These are phyloP conservation scores for Timema cristinae DNA, from an alignment of 2,888 invertebrate genomes.

Conservation along the genomic window DNA sequence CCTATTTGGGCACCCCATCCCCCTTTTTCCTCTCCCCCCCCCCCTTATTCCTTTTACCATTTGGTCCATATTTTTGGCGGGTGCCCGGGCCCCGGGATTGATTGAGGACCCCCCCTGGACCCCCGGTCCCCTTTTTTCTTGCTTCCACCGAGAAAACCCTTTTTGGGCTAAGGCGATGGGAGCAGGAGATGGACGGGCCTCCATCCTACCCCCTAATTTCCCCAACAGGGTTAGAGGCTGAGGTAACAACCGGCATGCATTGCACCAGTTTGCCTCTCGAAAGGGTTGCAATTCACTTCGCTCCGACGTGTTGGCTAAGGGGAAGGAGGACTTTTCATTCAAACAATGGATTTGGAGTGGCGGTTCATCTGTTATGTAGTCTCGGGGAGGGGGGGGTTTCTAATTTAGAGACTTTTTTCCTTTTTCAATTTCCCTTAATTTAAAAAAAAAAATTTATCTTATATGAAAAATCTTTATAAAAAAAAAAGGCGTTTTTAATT, in stretches of 20 bases:
- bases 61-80: slow-evolving; percentile 15
- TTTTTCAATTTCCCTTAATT: no score
- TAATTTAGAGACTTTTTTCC: no score
- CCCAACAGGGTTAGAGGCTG: neutral
- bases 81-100: slow-evolving; percentile 15
- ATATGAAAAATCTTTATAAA: no score
- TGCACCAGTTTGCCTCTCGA: neutral
- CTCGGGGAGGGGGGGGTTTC: no score
- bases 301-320: no score
- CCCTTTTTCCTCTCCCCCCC: neutral
- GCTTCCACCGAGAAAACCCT: neutral
- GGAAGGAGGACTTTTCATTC: no score
- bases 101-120: slow-evolving; percentile 13
- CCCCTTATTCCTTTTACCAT: neutral
- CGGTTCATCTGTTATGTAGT: no score
- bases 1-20: neutral
- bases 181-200: slow-evolving; percentile 8
- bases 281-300: no score
- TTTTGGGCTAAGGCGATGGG: slow-evolving; percentile 14
- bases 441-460: no score
- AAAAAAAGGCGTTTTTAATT: no score
- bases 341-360: no score
- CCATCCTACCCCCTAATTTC: neutral
- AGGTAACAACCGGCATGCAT: slow-evolving; percentile 1
- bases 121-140: neutral